Evolutionary conservation across 2,888 invertebrate genomes (phyloP), one percentile per base, ranked within the genome.

Genomic region (Drosophila cyrtoloma): DNA sequence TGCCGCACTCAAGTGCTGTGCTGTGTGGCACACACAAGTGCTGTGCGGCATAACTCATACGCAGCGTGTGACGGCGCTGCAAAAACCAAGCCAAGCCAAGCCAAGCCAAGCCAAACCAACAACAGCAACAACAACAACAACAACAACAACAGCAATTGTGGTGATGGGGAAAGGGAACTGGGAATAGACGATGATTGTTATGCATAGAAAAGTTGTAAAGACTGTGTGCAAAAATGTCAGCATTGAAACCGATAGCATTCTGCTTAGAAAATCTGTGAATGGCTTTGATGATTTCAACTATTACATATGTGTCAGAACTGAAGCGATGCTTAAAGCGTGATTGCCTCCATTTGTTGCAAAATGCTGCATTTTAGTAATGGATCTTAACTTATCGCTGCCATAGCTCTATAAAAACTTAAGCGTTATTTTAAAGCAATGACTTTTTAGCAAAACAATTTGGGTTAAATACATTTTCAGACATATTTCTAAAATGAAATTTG

Each of bases 11-110:
- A 30, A 37, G 22, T 67, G 70, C 50, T 50, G 9, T 33, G 26
- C 14, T 26, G 5, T 35, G 47, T 16, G 26, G 1, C 22, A 26
- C 56, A 56, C 58, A 56, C 58, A 58, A 37, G 56, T 65, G 61
- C 60, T 62, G 57, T 51, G 44, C 55, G 69, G 80, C 82, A 86
- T 86, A 86, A 73, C 88, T 88, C 86, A 86, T 86, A 86, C 86
- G 86, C 86, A 86, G 74, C 67, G 86, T 86, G 86, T 82, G 88
- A 88, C 88, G 84, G 66, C 9, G 42, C 26, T 26, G 47, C 47
- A 12, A 12, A 28, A 37, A 22, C 39, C 28, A n/a, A 28, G 56
- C 39, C 47, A 47, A 39, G 55, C 55, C 22, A 37, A 30, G 14
- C 53, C n/a, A 16, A 53, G 4, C 30, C 30, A 52, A 33, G 28